Base-by-base conservation (phyloP, 2,113 vertebrate species). In the Macquaria australasica region DNA sequence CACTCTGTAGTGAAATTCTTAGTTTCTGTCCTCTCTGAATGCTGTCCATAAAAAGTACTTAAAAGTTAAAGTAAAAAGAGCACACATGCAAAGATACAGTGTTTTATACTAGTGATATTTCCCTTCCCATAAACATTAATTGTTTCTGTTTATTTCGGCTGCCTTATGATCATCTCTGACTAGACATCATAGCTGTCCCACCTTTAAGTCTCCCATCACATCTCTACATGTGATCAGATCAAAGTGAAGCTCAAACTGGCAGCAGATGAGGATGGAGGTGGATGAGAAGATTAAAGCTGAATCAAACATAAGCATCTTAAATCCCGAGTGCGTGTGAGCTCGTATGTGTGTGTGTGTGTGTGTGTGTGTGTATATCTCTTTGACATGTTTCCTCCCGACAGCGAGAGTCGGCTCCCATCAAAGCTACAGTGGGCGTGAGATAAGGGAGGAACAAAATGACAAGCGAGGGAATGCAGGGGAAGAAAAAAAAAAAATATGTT, bases 291-390 rank as follows among this genome's bases (percentile, higher is more conserved):
- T 92, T 86, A 89, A 86, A 86, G 86, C 77, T 23, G 76, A 88
- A 89, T 90, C 88, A 84, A 79, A 89, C 64, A 66, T 80, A 77
- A 89, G 90, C 87, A 78, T 89, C 87, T 87, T 91, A 86, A 91
- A 87, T 50, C 67, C 81, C 1, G 21, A 50, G n/a, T 55, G n/a
- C 20, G 82, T 48, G 53, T 51, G 60, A 18, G 48, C n/a, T 2
- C 31, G 31, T 4, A 2, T 34, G 31, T 34, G 31, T 34, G 4
- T 34, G 31, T 34, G 34, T 34, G 34, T 34, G n/a, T 2, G 67
- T 34, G n/a, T 21, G 4, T 23, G 25, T 45, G 41, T 15, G 62
- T 66, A 74, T 21, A 8, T 56, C 56, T 73, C 73, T 89, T 60
- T 50, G 80, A 84, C 78, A 11, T 10, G 21, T 83, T 87, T 84